Base-by-base conservation (phyloP, 1,140 invertebrate genomes). In the Sminthurides bifidus region DNA sequence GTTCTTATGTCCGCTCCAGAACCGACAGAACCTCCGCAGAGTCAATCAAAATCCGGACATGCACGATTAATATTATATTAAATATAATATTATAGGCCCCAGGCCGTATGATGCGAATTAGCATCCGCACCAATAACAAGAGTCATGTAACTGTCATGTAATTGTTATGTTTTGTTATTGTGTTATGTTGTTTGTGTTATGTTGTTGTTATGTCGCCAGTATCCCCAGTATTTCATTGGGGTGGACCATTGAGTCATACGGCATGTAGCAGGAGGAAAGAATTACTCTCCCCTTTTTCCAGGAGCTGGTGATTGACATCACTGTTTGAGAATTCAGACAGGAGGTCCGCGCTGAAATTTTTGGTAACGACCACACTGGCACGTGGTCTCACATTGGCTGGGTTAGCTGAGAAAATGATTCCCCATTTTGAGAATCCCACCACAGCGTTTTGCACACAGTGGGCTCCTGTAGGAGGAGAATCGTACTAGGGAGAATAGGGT, bases 111-210 rank as follows among this genome's bases (percentile, higher is more conserved):
- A 33, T 57, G 55, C 21, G 55, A 35, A 30, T 57, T 57, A n/a
- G 40, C 55, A 52, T 57, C 55, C n/a, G 37, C 37, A 15, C 44
- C 55, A 3, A 57, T 17, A 1, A 57, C 15, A 2, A 57, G 37
- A 8, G 33, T 35, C 8, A 51, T 24, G 21, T 35, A n/a, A n/a
- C n/a, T n/a, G n/a, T n/a, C n/a, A n/a, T n/a, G n/a, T n/a, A n/a
- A n/a, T n/a, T n/a, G n/a, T n/a, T n/a, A n/a, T n/a, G n/a, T n/a
- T n/a, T n/a, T n/a, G n/a, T n/a, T n/a, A n/a, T n/a, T n/a, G n/a
- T n/a, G n/a, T n/a, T n/a, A n/a, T n/a, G n/a, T n/a, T n/a, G n/a
- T n/a, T n/a, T n/a, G n/a, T 15, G 12, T 45, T 56, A 5, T 5
- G 2, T 4, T 26, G 3, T 17, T 46, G 50, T 23, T 46, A 56